phyloP scores from a whole-genome alignment of 53 echinoderm and acorn worm species.

The Patiria pectinifera region DNA sequence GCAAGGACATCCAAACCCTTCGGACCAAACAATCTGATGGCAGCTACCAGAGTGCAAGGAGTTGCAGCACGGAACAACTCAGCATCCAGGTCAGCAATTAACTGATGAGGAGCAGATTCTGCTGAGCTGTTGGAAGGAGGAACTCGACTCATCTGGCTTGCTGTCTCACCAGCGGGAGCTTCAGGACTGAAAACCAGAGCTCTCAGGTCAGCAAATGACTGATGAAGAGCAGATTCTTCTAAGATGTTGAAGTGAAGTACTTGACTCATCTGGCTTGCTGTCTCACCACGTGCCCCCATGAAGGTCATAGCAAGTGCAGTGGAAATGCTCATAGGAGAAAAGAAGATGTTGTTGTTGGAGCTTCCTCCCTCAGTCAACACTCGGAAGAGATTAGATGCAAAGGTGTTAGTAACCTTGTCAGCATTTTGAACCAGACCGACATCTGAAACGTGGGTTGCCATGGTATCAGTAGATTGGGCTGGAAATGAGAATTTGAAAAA shows the following conservation, averaged over 20 bases:
- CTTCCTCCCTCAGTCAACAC: conserved; percentile 13
- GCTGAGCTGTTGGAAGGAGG: too few species aligned
- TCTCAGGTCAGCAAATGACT: conserved; percentile 78
- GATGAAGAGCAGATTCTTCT: conserved; percentile 67
- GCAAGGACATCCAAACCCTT: conserved; percentile 64
- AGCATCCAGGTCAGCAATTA: too few species aligned
- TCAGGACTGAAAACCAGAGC: conserved; percentile 63
- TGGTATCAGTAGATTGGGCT: background rate
- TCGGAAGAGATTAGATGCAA: conserved; percentile 39
- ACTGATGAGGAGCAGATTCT: too few species aligned
- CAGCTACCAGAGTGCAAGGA: conserved; percentile 75
- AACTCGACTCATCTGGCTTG: too few species aligned
- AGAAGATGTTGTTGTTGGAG: conserved; percentile 78
- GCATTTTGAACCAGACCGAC: background rate
- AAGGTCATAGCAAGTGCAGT: conserved; percentile 93
- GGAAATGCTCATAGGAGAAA: conserved; percentile 86
- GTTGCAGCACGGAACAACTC: too few species aligned
- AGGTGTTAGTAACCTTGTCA: conserved; percentile 26
- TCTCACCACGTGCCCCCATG: conserved; percentile 79
- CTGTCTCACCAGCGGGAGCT: background rate
- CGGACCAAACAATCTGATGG: conserved; percentile 87
- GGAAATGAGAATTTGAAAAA: background rate
- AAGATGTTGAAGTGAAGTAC: conserved; percentile 77
- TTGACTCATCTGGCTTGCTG: conserved; percentile 79
- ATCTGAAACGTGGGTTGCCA: conserved; percentile 2